phyloP scores from a whole-genome alignment of 1,140 invertebrate species.

The Anagrus nilaparvatae region DNA sequence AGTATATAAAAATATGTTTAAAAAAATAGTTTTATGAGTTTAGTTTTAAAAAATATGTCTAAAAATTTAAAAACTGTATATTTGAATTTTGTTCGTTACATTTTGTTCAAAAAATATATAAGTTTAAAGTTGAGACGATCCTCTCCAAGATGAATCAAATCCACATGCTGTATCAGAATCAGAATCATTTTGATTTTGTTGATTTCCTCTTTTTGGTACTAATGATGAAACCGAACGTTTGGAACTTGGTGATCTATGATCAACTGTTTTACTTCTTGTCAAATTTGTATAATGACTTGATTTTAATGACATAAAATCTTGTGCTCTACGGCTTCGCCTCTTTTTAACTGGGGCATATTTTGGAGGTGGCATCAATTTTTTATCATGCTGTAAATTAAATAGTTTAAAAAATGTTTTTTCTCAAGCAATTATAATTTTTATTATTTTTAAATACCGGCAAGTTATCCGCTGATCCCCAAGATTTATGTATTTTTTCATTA shows the following conservation, averaged over 20 bases:
- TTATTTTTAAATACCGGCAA: constrained; percentile 47
- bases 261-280: constrained; percentile 21
- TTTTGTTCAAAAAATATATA: too few species aligned
- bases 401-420: constrained; percentile 4
- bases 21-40: too few species aligned
- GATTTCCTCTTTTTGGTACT: too few species aligned
- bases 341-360: constrained; percentile 55
- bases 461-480: constrained; percentile 80
- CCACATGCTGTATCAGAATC: constrained; percentile 74
- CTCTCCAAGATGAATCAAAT: constrained; percentile 62
- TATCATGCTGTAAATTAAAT: constrained; percentile 32
- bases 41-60: too few species aligned
- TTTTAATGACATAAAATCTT: constrained; percentile 38
- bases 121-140: too few species aligned
- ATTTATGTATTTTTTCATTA: constrained; percentile 61
- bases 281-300: too few species aligned
- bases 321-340: constrained; percentile 48
- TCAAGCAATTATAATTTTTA: constrained; percentile 11
- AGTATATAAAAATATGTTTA: too few species aligned
- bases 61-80: too few species aligned
- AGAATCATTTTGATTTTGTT: constrained; percentile 46
- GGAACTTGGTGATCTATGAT: constrained; percentile 27
- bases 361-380: constrained; percentile 61
- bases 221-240: too few species aligned
- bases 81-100: too few species aligned